Evolutionary conservation across 2,888 invertebrate species (phyloP).

Genomic region (Rotaria magnacalcarata): DNA sequence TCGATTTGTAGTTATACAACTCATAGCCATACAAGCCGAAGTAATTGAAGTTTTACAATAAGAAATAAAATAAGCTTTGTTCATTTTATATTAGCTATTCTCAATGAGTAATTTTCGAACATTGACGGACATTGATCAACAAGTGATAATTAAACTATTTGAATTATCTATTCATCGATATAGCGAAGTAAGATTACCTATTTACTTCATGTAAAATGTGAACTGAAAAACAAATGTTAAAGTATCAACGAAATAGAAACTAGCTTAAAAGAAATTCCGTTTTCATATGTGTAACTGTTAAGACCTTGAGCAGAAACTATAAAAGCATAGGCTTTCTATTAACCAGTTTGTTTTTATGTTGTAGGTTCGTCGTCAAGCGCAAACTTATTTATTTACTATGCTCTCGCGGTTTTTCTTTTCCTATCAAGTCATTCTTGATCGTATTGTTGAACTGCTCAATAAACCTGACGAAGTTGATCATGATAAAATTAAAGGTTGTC

Average conservation of each 20-base stretch:
- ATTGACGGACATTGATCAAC: not conserved
- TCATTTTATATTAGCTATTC: not conserved
- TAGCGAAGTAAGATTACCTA: not conserved
- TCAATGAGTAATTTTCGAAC: not conserved
- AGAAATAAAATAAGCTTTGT: not conserved
- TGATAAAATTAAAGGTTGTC: slow-evolving; percentile 43
- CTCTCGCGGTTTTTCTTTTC: slow-evolving; percentile 40
- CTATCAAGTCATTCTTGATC: slow-evolving; percentile 34
- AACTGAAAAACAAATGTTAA: no score
- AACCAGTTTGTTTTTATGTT: not conserved
- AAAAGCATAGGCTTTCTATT: no score
- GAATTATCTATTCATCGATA: not conserved
- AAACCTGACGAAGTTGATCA: slow-evolving; percentile 38
- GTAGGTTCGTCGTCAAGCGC: slow-evolving; percentile 37
- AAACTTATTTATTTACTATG: slow-evolving; percentile 40
- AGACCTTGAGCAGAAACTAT: no score
- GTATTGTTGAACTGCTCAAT: slow-evolving; percentile 32
- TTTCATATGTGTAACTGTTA: no score
- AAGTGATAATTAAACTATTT: not conserved
- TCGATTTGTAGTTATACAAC: not conserved
- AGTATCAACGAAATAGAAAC: no score
- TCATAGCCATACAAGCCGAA: not conserved
- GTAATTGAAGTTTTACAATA: not conserved
- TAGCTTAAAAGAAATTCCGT: no score
- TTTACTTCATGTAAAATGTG: no score